phyloP scores from a whole-genome alignment of 2,888 invertebrate species.

The Alentia gelatinosa region DNA sequence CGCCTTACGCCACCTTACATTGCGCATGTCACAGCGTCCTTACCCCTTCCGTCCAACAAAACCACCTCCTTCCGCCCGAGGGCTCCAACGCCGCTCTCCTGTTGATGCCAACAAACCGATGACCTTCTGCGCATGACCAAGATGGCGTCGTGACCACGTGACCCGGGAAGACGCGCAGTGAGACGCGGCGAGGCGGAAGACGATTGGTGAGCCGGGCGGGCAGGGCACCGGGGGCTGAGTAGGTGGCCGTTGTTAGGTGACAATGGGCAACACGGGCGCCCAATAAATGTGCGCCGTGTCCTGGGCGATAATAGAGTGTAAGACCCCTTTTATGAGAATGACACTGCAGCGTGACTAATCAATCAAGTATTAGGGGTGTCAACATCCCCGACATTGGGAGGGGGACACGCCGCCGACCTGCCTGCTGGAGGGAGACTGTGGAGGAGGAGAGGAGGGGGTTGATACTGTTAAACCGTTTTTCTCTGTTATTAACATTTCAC shows the following conservation, averaged over 20 bases:
- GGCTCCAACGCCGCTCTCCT: conserved; percentile 7
- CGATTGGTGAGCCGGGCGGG: conserved; percentile 5
- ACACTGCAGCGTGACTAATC: neutral
- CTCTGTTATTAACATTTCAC: too few relatives aligned
- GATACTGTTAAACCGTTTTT: too few relatives aligned
- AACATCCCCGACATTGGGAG: neutral
- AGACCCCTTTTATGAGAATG: neutral
- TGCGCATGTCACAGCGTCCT: conserved; percentile 9
- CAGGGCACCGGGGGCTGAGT: neutral
- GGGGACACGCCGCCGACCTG: too few relatives aligned
- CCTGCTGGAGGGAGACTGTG: too few relatives aligned
- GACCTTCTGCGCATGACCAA: conserved; percentile 43
- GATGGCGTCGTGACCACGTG: conserved; percentile 24
- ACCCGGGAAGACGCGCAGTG: conserved; percentile 25
- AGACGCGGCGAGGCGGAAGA: neutral
- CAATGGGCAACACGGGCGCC: neutral
- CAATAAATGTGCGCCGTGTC: neutral
- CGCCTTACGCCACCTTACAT: neutral
- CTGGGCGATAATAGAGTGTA: neutral
- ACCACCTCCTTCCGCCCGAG: neutral
- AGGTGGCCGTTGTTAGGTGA: neutral
- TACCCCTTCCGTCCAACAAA: neutral
- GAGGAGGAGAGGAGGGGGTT: too few relatives aligned
- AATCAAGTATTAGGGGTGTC: conserved; percentile 23
- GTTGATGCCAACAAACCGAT: conserved; percentile 40